A percentile compares a stretch with the other conserved stretches of the same genome.
Evolutionary conservation across 2,888 invertebrate genomes (phyloP).

Genomic region (Helleia helle): DNA sequence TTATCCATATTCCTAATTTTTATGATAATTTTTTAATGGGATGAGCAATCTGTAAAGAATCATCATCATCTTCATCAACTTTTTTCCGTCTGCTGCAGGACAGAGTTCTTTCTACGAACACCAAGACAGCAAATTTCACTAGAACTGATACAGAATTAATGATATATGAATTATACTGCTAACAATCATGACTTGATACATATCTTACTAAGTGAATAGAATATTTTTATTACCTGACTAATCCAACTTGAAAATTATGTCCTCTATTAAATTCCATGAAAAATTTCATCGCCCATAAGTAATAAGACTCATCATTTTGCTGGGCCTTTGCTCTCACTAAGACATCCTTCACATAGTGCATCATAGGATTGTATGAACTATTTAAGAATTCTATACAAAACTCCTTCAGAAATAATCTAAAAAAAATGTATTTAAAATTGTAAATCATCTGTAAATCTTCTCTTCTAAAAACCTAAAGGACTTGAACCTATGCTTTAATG

Average conservation of each 20-base stretch:
- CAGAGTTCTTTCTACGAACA: too few species aligned
- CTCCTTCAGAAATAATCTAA: constrained; percentile 89
- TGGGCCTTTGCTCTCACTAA: constrained; percentile 79
- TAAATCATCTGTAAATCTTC: not conserved
- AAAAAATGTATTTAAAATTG: not conserved
- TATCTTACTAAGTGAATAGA: constrained; percentile 15
- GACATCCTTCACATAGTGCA: constrained; percentile 89
- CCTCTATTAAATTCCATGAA: constrained; percentile 98
- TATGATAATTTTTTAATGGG: too few species aligned
- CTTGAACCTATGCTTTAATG: too few species aligned
- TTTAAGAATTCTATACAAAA: constrained; percentile 95
- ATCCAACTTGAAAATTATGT: constrained; percentile 88
- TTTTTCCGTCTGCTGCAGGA: too few species aligned
- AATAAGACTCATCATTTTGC: constrained; percentile 93
- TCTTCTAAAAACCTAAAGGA: too few species aligned
- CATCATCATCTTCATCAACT: too few species aligned
- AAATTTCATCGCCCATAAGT: constrained; percentile 94
- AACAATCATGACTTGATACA: too few species aligned
- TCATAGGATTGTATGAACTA: constrained; percentile 93
- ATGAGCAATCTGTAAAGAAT: too few species aligned
- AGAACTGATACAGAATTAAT: too few species aligned
- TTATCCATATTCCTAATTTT: too few species aligned
- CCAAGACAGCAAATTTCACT: too few species aligned
- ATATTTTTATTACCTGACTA: constrained; percentile 80
- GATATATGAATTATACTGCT: too few species aligned